These are phyloP conservation scores for Alviniconcha strummeri DNA, from an alignment of 2,888 invertebrate species.

Conservation along the genomic window DNA sequence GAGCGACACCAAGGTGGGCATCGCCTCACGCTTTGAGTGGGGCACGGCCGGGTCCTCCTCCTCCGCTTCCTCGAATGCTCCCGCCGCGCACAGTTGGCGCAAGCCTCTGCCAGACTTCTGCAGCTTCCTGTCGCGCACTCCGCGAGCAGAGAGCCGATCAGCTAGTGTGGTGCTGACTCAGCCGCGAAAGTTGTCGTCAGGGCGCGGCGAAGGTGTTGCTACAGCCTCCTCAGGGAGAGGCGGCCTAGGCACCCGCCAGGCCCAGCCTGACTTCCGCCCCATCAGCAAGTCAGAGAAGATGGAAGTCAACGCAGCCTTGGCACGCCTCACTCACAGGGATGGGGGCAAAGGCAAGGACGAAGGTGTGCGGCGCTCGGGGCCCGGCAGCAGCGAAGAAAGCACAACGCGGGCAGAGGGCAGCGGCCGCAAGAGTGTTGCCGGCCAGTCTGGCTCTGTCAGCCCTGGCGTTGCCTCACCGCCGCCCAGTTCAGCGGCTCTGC, in stretches of 20 bases:
- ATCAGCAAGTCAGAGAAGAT: slow-evolving; percentile 59
- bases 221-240: not conserved
- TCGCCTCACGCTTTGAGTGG: slow-evolving; percentile 68
- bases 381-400: not conserved
- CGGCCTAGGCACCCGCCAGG: not conserved
- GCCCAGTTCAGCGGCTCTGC: not conserved
- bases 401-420: not conserved
- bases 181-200: slow-evolving; percentile 39
- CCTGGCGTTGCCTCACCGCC: not conserved
- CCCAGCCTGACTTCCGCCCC: slow-evolving; percentile 43
- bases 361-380: slow-evolving; percentile 3
- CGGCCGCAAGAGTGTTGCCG: not conserved
- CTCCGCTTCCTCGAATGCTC: slow-evolving; percentile 2
- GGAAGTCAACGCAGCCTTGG: slow-evolving; percentile 54
- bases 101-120: slow-evolving; percentile 36
- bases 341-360: slow-evolving; percentile 20
- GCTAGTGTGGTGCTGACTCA: slow-evolving; percentile 38
- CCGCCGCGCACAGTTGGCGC: not conserved
- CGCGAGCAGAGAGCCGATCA: slow-evolving; percentile 4
- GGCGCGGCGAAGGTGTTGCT: not conserved
- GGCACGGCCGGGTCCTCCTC: slow-evolving; percentile 24
- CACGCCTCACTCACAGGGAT: slow-evolving; percentile 32
- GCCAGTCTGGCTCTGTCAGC: not conserved
- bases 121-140: slow-evolving; percentile 28
- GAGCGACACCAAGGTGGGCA: slow-evolving; percentile 65